Conservation (phyloP, 1,140 invertebrate genomes). For the Bombus superbus region DNA sequence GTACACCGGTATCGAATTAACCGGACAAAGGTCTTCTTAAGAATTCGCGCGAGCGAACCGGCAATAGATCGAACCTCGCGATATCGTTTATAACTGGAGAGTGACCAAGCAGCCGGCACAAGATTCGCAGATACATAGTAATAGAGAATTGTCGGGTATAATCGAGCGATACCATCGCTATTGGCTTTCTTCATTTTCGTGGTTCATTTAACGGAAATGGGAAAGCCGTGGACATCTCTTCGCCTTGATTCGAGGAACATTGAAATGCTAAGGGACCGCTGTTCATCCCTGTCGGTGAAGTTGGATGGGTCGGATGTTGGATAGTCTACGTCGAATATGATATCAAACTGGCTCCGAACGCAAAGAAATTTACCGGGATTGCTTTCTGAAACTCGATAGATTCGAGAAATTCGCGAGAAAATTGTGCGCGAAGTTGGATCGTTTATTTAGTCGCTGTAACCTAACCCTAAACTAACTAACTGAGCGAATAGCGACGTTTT, state of each 20-base stretch:
- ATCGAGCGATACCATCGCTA: slow-evolving; percentile 75
- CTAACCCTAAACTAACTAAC: too few relatives aligned
- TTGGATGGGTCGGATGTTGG: too few relatives aligned
- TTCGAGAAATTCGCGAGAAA: neutral
- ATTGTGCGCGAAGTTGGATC: neutral
- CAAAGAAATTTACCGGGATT: neutral
- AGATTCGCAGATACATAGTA: slow-evolving; percentile 79
- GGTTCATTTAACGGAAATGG: slow-evolving; percentile 72
- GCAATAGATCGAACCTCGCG: slow-evolving; percentile 67
- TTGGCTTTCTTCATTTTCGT: slow-evolving; percentile 67
- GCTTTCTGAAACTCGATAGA: neutral
- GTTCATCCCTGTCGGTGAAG: neutral
- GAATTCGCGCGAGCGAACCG: slow-evolving; percentile 66
- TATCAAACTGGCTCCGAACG: neutral
- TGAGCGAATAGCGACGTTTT: too few relatives aligned
- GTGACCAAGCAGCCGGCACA: slow-evolving; percentile 69
- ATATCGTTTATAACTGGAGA: slow-evolving; percentile 71
- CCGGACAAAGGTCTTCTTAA: slow-evolving; percentile 56
- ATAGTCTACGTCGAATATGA: too few relatives aligned
- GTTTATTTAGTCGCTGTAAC: too few relatives aligned
- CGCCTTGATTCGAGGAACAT: neutral
- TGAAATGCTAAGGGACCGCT: neutral
- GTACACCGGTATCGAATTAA: slow-evolving; percentile 50
- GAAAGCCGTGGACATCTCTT: neutral
- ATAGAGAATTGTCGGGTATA: slow-evolving; percentile 79